These are phyloP conservation scores for Copsychus sechellarum DNA, from an alignment of 2,113 vertebrate species.

Conservation along the genomic window DNA sequence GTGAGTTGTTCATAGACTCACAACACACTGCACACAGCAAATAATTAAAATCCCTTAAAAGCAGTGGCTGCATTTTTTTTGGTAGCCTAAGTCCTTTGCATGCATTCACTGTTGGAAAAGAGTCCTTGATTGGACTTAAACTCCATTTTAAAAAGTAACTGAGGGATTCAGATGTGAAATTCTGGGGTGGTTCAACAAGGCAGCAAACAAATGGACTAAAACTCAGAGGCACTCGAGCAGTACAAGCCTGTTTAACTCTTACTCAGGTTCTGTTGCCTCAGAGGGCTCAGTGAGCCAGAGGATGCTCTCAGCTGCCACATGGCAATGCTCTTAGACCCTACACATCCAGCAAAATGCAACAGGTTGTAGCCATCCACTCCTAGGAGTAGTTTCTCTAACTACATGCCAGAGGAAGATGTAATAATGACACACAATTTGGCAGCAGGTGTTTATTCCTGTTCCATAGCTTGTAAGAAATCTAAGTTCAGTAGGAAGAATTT, in stretches of 20 bases:
- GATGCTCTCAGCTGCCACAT: neutral
- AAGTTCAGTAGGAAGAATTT: neutral
- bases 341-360: neutral
- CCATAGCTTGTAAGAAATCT: neutral
- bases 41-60: neutral
- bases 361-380: neutral
- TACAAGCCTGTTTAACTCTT: neutral
- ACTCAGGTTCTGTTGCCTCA: neutral
- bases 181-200: neutral
- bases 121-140: neutral
- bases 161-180: neutral
- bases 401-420: neutral
- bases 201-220: neutral
- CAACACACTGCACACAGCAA: neutral
- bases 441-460: neutral
- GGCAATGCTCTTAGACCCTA: neutral
- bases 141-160: neutral
- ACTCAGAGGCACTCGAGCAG: neutral
- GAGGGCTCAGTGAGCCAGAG: neutral
- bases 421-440: neutral
- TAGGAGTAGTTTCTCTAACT: neutral
- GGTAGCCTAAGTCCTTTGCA: neutral
- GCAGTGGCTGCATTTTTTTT: neutral
- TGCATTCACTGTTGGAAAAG: neutral
- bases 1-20: neutral